Conservation (phyloP, 2,113 vertebrate genomes). For the Cacatua alba region DNA sequence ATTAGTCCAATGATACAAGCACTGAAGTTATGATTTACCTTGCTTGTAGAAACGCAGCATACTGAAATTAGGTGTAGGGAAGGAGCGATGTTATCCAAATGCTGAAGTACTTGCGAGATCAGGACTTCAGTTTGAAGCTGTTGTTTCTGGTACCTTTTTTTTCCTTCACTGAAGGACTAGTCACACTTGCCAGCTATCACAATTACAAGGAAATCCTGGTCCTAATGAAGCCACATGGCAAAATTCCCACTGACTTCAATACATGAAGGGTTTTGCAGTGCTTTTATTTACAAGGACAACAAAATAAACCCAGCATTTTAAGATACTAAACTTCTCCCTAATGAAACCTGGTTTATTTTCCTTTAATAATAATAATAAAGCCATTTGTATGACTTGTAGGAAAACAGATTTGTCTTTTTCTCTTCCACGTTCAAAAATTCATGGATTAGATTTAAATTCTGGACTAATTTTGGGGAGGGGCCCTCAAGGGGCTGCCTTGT, state of each 20-base stretch:
- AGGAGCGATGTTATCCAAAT: neutral
- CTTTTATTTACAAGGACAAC: neutral
- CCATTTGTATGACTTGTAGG: neutral
- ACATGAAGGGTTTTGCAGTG: neutral
- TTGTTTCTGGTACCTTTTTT: neutral
- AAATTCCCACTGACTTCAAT: conserved; percentile 9
- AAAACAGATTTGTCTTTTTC: neutral
- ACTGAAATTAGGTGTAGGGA: neutral
- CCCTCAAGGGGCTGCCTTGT: neutral
- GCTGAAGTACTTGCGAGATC: neutral
- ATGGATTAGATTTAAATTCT: conserved; percentile 7
- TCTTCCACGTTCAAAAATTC: neutral
- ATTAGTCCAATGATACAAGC: neutral
- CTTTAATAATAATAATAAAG: neutral
- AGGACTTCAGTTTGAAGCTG: neutral
- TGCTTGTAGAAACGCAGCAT: neutral
- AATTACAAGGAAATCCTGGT: conserved; percentile 29
- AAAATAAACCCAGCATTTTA: neutral
- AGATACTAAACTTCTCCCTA: neutral
- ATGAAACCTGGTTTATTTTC: neutral
- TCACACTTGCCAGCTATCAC: neutral
- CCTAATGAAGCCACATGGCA: neutral
- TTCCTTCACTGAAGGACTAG: neutral
- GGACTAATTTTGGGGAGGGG: neutral
- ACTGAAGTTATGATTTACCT: neutral